These are phyloP conservation scores for Marmota flaviventris DNA, from an alignment of 2,113 vertebrate species.

Conservation along the genomic window DNA sequence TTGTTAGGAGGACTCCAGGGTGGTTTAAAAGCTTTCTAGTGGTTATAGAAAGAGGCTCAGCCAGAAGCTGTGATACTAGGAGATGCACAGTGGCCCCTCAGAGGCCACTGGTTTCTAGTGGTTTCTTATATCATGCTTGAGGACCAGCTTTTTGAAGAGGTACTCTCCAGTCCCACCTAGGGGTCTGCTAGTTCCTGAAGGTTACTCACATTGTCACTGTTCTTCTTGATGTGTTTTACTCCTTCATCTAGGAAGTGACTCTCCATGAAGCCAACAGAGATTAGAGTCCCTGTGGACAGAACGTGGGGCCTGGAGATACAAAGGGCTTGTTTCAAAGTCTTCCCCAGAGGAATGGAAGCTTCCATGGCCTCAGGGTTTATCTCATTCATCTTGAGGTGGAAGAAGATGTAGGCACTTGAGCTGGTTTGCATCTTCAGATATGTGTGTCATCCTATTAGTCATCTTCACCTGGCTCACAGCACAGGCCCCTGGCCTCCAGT, in stretches of 20 bases:
- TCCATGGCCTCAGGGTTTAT: not conserved
- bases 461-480: not conserved
- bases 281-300: not conserved
- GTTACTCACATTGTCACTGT: too few species aligned
- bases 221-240: not conserved
- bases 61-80: not conserved
- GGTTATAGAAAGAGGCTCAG: not conserved
- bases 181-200: not conserved
- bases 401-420: not conserved
- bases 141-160: not conserved
- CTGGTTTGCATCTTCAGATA: not conserved
- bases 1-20: not conserved
- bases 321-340: not conserved
- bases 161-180: too few species aligned
- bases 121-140: not conserved
- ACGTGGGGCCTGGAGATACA: not conserved
- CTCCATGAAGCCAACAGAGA: not conserved
- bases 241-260: not conserved
- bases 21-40: not conserved
- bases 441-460: rapidly evolving
- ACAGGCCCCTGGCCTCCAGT: not conserved
- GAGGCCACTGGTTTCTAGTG: not conserved
- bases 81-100: too few species aligned
- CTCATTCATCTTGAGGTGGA: not conserved
- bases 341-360: not conserved